Percentiles rank a stretch among this genome's conserved stretches.
phyloP scores from a whole-genome alignment of 2,113 vertebrate genomes.

The Cavia aperea region DNA sequence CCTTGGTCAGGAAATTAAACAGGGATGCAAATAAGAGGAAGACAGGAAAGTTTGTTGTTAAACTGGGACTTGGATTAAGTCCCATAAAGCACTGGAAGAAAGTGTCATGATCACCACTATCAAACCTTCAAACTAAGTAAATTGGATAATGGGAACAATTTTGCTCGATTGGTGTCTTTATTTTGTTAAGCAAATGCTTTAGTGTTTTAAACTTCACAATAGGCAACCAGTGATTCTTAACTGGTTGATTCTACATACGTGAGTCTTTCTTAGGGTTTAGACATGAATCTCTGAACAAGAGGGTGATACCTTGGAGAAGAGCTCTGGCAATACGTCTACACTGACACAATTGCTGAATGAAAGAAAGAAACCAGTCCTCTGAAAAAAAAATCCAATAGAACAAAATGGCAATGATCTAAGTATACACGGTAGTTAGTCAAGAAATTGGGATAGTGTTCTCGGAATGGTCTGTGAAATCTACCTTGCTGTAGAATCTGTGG shows the following conservation, averaged over 20 bases:
- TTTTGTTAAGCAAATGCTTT: neutral
- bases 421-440: neutral
- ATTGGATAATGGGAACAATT: neutral
- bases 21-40: conserved; percentile 7
- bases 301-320: neutral
- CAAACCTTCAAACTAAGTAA: conserved; percentile 5
- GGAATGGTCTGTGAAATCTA: neutral
- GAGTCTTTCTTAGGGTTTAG: conserved; percentile 5
- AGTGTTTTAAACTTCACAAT: conserved; percentile 2
- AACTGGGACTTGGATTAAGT: neutral
- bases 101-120: neutral
- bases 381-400: neutral
- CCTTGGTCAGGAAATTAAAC: conserved; percentile 34
- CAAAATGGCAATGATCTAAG: neutral
- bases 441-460: neutral
- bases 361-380: neutral
- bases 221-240: neutral
- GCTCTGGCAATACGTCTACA: neutral
- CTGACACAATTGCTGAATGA: neutral
- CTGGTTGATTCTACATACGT: neutral
- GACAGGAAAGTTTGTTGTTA: neutral
- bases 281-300: neutral
- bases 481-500: neutral
- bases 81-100: neutral
- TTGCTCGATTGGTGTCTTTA: neutral